Conservation (phyloP, 2,113 vertebrate species). For the Sterrhoptilus dennistouni region DNA sequence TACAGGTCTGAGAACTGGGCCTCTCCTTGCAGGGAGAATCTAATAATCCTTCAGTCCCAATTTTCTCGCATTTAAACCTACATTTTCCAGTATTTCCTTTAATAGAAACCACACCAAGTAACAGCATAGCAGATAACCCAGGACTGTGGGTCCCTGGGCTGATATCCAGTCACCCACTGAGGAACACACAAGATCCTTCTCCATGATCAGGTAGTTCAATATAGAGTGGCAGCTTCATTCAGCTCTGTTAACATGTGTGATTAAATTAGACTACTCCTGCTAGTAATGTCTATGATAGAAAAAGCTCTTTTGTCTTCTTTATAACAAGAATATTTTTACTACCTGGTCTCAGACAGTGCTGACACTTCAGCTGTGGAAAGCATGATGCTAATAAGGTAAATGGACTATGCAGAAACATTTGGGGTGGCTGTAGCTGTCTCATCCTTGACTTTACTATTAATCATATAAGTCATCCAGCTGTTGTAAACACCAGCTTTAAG, state of each 20-base stretch:
- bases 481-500: slow-evolving; percentile 18
- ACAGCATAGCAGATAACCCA: not conserved
- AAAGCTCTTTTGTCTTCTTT: not conserved
- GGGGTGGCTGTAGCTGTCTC: not conserved
- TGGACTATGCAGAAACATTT: not conserved
- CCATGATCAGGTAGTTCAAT: not conserved
- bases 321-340: not conserved
- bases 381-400: not conserved
- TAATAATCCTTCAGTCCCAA: not conserved
- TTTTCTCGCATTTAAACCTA: not conserved
- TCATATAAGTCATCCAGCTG: not conserved
- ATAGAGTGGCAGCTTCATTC: not conserved
- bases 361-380: not conserved
- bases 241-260: not conserved
- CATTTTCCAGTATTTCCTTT: not conserved
- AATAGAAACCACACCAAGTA: not conserved
- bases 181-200: not conserved
- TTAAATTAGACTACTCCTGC: not conserved
- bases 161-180: rapidly evolving
- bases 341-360: not conserved
- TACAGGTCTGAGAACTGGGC: not conserved
- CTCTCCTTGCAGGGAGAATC: not conserved
- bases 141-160: not conserved
- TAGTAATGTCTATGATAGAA: not conserved
- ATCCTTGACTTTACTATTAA: not conserved